A percentile compares a stretch with the other conserved stretches of the same genome.
Conservation (phyloP, 2,797 vertebrate species). For the Austrolebias charrua region DNA sequence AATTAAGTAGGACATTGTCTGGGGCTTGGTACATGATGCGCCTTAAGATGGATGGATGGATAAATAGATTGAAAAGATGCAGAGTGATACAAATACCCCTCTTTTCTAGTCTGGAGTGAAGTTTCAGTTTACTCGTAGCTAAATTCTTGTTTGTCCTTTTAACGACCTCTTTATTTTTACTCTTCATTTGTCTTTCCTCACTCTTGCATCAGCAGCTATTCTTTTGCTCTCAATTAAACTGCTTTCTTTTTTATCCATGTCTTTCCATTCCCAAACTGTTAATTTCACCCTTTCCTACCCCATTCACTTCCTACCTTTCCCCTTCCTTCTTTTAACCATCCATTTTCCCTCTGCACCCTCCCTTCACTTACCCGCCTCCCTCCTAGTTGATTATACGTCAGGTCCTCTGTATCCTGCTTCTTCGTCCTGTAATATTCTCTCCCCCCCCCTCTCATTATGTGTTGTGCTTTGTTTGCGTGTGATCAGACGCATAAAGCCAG, state of each 20-base stretch:
- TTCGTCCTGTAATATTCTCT: constrained; percentile 59
- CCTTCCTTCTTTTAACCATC: constrained; percentile 10
- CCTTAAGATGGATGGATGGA: constrained; percentile 42
- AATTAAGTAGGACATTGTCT: constrained; percentile 69
- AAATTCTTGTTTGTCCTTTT: constrained; percentile 1
- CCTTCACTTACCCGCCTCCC: constrained; percentile 20
- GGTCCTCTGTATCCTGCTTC: constrained; percentile 37
- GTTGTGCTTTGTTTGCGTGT: constrained; percentile 64
- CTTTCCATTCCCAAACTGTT: constrained; percentile 7
- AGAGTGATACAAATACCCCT: constrained; percentile 16
- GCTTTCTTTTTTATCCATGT: not conserved
- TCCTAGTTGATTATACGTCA: constrained; percentile 52
- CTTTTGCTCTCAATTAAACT: constrained; percentile 34
- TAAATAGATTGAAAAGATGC: constrained; percentile 32
- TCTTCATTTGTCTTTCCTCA: constrained; percentile 6
- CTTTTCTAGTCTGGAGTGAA: constrained; percentile 10
- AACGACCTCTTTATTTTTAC: not conserved
- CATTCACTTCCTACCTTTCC: constrained; percentile 6
- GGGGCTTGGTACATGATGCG: constrained; percentile 39
- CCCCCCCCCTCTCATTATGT: constrained; percentile 67
- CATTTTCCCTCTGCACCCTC: constrained; percentile 26
- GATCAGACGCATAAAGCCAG: constrained; percentile 67
- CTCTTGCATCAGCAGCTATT: constrained; percentile 22
- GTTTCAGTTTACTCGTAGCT: constrained; percentile 2
- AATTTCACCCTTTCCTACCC: not conserved